Evolutionary conservation across 1,140 invertebrate species (phyloP).

Genomic region (Brachionus angularis): DNA sequence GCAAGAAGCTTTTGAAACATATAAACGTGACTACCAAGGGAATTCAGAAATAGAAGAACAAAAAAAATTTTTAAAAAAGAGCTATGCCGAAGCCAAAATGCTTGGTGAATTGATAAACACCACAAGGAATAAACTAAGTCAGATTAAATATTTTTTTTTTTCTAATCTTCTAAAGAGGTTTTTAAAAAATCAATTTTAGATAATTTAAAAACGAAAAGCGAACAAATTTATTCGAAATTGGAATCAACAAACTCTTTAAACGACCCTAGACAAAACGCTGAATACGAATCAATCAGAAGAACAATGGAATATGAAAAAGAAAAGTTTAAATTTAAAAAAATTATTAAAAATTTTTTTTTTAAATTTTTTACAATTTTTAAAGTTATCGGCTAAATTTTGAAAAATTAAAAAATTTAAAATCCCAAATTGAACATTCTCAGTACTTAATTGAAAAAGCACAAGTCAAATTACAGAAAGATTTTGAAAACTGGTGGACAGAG

Average conservation of each 20-base stretch:
- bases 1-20: slow-evolving; percentile 58
- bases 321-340: slow-evolving; percentile 45
- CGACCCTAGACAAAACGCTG: slow-evolving; percentile 49
- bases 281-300: slow-evolving; percentile 50
- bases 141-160: slow-evolving; percentile 45
- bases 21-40: slow-evolving; percentile 53
- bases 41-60: slow-evolving; percentile 53
- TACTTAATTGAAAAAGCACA: slow-evolving; percentile 57
- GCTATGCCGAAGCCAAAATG: slow-evolving; percentile 54
- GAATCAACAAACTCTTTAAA: background rate
- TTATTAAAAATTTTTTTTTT: background rate
- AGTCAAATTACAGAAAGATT: slow-evolving; percentile 58
- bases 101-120: slow-evolving; percentile 54
- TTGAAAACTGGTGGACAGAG: slow-evolving; percentile 57
- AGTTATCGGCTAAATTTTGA: slow-evolving; percentile 55
- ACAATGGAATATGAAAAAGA: slow-evolving; percentile 53
- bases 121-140: slow-evolving; percentile 53
- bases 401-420: slow-evolving; percentile 52
- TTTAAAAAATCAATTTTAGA: slow-evolving; percentile 47
- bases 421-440: slow-evolving; percentile 58
- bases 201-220: slow-evolving; percentile 51
- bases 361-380: background rate
- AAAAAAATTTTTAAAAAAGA: slow-evolving; percentile 52
- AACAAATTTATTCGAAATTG: slow-evolving; percentile 46
- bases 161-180: background rate